Conservation (phyloP, 2,888 invertebrate genomes). For the Colostygia pectinataria region DNA sequence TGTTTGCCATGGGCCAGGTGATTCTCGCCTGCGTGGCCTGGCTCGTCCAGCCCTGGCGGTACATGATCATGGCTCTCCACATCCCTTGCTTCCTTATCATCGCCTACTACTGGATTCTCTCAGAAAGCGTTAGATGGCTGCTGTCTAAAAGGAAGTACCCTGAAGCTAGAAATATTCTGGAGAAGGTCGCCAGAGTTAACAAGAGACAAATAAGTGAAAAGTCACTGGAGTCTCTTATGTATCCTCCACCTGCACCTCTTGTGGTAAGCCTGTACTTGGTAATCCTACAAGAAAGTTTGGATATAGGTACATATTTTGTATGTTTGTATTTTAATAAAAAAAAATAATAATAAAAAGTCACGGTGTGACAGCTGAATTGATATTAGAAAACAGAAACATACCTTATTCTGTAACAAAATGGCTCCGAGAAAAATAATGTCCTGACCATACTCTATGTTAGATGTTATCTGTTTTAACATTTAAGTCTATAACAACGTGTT, state of each 20-base stretch:
- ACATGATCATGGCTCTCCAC: slow-evolving; percentile 85
- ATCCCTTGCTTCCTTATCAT: slow-evolving; percentile 86
- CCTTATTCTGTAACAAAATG: too few species aligned
- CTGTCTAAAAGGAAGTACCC: slow-evolving; percentile 85
- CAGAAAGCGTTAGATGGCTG: slow-evolving; percentile 90
- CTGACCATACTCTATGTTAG: too few species aligned
- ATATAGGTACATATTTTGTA: too few species aligned
- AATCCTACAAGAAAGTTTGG: too few species aligned
- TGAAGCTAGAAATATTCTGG: slow-evolving; percentile 84
- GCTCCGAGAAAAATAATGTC: too few species aligned
- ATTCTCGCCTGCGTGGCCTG: slow-evolving; percentile 86
- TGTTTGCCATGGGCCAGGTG: slow-evolving; percentile 89
- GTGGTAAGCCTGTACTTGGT: slow-evolving; percentile 18
- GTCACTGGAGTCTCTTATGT: slow-evolving; percentile 66
- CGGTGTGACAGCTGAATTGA: too few species aligned
- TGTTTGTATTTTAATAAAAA: too few species aligned
- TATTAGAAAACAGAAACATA: too few species aligned
- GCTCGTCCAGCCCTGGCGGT: slow-evolving; percentile 86
- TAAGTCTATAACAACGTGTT: too few species aligned
- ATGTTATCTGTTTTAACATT: too few species aligned
- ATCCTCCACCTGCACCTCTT: slow-evolving; percentile 55
- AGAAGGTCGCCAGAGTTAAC: slow-evolving; percentile 85
- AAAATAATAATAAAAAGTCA: too few species aligned
- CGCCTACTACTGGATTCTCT: slow-evolving; percentile 84
- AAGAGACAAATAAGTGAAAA: slow-evolving; percentile 80